Evolutionary conservation across 2,888 invertebrate species (phyloP), one percentile per base, ranked within the genome.

Genomic region (Drosophila formosana): DNA sequence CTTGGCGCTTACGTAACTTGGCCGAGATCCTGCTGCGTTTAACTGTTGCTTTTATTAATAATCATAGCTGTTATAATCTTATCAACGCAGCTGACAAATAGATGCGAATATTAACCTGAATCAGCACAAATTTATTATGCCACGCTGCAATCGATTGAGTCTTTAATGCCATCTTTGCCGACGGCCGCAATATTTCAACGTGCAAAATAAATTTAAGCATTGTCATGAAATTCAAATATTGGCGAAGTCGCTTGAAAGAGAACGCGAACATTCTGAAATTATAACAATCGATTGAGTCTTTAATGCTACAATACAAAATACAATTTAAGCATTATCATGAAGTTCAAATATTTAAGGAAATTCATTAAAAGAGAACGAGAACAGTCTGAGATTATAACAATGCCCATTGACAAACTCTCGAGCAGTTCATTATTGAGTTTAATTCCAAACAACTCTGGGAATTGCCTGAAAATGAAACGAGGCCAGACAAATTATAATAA

Each of bases 1-100:
- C 32, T 46, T 60, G 60, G 58, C 51, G 53, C 39, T 65, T 43
- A 39, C 23, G 7, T 47, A 46, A 55, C 64, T 47, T 50, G 11
- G 26, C 26, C n/a, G n/a, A 51, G 13, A 3, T 32, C 13, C 25
- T 23, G 8, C n/a, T 26, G 9, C 23, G n/a, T 23, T 39, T 45
- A 62, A 49, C 37, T 51, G 25, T 28, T 68, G 25, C 43, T 30
- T 52, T 39, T 23, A 13, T 39, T 63, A 56, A 55, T 41, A 65
- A 65, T 50, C 28, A 39, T 43, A 23, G 37, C 64, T 30, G 23
- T 57, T 18, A 65, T 43, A 39, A 52, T 43, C 13, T 11, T 11
- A 34, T 25, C 9, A 51, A 5, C 43, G 18, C 45, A 37, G 4
- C 26, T 37, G 28, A 13, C 47, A 57, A 47, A 57, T 57, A n/a